Evolutionary conservation across 2,797 vertebrate genomes (phyloP), one percentile per base, ranked within the genome.

Genomic region (Chaetodon trifasciatus): DNA sequence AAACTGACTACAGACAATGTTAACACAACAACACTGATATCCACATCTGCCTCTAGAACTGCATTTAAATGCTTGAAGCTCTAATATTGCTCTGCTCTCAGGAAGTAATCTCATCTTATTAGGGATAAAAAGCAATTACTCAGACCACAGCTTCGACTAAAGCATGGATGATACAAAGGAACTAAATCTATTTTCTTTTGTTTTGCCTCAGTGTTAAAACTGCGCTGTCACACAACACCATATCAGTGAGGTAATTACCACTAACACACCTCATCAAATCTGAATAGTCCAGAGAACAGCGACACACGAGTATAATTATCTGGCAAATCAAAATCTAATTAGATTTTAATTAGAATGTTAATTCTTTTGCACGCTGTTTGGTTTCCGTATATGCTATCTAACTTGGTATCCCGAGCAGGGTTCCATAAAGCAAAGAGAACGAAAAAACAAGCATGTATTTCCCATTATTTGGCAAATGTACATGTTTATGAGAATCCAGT

Each of bases 261-360:
- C 86, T 87, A 92, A 90, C 90, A 92, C 88, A 91, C 91, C 90
- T 93, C 93, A 94, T 94, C 92, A 94, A 93, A 92, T 89, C 87
- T 61, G 77, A 91, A 91, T 85, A 89, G 91, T 89, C 82, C 85
- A 80, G 88, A 91, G 89, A 94, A 92, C 90, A 84, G 86, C 80
- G 70, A 85, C 92, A 90, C 89, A 85, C 86, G 69, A 87, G 85
- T 90, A 90, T 92, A 93, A 94, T 94, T 95, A 91, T 91, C 88
- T 88, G 85, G 87, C 91, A 88, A 94, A 94, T 94, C 91, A 92
- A 88, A 93, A 86, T 91, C 81, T 92, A 94, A 95, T 93, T 90
- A 85, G 83, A 86, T 95, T 92, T 91, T 94, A 93, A 95, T 95
- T 93, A 88, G 76, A 91, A 94, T 92, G 93, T 95, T 94, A 94